Evolutionary conservation across 2,888 invertebrate genomes (phyloP), one percentile per base, ranked within the genome.

Genomic region (Dione juno): DNA sequence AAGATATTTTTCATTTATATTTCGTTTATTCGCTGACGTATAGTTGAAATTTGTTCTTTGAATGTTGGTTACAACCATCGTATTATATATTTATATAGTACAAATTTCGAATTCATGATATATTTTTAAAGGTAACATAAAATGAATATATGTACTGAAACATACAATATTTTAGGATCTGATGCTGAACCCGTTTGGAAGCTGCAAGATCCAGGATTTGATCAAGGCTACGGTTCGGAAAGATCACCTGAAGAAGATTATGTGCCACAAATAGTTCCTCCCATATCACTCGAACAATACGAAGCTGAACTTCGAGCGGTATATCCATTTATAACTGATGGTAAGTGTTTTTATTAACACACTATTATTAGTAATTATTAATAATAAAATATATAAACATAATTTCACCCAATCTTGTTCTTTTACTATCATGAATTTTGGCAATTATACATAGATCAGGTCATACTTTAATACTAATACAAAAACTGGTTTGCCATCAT

Each of bases 181-280:
- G 88, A 93, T 73, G 91, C 93, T 2, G 93, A 93, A 71, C 93
- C 93, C 1, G 93, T 94, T 52, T 94, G 93, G 93, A 93, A 93
- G 79, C 90, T 93, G 6, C 93, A 94, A 78, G 94, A 94, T 77
- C 92, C 91, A 0, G 92, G 94, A 57, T 95, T 94, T 82, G 96
- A 96, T 86, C 96, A 96, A 83, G 96, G 96, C 50, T 96, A 96
- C 86, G 96, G 95, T 0, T 96, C 96, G 11, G 96, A 96, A 83
- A 90, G 96, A 57, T 96, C 96, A 0, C 96, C 96, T 1, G 96
- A 96, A 86, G 96, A 96, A 76, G 96, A 96, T 86, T 95, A 94
- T 87, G 95, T 95, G 41, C 96, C 96, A 8, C 94, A 95, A 19
- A 88, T 96, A 70, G 95, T 94, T 19, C 84, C 92, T 1, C 85